Evolutionary conservation across 2,113 vertebrate species (phyloP).

Genomic region (Agelaius tricolor): DNA sequence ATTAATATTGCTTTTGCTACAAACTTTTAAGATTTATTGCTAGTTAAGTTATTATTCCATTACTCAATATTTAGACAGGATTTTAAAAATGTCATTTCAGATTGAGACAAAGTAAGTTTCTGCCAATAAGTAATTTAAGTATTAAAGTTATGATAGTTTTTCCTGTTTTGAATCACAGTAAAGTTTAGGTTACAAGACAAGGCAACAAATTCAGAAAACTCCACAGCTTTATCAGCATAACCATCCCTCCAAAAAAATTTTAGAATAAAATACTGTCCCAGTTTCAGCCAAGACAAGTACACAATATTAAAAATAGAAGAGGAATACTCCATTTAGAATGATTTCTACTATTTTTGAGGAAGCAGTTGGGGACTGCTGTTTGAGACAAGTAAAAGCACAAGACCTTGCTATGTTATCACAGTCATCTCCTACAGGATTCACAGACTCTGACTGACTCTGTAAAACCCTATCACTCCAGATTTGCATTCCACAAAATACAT

Average conservation of each 20-base stretch:
- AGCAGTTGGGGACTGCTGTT: not conserved
- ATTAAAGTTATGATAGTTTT: not conserved
- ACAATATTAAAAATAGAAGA: not conserved
- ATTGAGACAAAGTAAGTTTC: not conserved
- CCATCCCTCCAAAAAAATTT: not conserved
- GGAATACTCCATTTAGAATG: fast-evolving
- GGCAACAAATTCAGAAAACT: not conserved
- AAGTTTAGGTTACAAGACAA: not conserved
- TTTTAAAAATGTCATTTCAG: not conserved
- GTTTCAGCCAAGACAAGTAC: not conserved
- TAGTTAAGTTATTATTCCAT: not conserved
- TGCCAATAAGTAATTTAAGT: not conserved
- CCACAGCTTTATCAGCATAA: not conserved
- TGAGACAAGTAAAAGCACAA: not conserved
- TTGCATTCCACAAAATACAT: not conserved
- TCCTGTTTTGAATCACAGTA: not conserved
- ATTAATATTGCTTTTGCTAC: not conserved
- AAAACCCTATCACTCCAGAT: not conserved
- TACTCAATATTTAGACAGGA: not conserved
- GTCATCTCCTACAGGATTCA: not conserved
- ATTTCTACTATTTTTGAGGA: not conserved
- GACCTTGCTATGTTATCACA: not conserved
- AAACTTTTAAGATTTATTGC: not conserved
- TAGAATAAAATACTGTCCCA: not conserved
- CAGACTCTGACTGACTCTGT: not conserved